phyloP scores from a whole-genome alignment of 2,888 invertebrate species.

The Lordiphosa andalusiaca region DNA sequence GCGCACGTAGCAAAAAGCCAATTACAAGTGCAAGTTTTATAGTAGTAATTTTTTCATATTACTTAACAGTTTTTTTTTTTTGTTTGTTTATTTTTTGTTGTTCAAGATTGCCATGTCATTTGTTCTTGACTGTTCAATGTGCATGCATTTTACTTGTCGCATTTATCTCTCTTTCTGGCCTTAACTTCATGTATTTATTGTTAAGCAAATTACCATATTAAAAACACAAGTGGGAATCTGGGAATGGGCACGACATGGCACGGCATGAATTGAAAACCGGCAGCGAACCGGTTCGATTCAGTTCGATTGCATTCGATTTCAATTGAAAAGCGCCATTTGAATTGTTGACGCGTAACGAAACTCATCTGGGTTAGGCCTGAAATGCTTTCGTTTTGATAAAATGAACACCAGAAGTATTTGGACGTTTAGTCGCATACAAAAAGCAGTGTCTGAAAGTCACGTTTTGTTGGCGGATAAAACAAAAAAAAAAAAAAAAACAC shows the following conservation, averaged over 20 bases:
- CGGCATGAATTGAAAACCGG: conserved; percentile 11
- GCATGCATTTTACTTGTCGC: no score
- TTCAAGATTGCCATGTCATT: no score
- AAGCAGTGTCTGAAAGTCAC: neutral
- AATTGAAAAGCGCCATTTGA: neutral
- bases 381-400: neutral
- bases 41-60: neutral
- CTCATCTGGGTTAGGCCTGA: neutral
- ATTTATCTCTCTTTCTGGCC: no score
- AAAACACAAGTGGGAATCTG: no score
- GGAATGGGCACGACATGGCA: conserved; percentile 12
- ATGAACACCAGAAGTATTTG: neutral
- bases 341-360: conserved; percentile 11
- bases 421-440: conserved; percentile 1
- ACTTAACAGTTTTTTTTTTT: no score
- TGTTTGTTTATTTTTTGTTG: no score
- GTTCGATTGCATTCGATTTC: conserved; percentile 11
- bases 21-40: neutral
- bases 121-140: no score
- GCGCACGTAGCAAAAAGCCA: neutral
- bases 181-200: no score
- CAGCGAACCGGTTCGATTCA: conserved; percentile 6
- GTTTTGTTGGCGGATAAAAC: neutral
- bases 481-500: no score
- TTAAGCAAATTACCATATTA: no score